A percentile compares a stretch with the other conserved stretches of the same genome.
Evolutionary conservation across 2,797 vertebrate species (phyloP).

Genomic region (Odontamblyopus rebecca): DNA sequence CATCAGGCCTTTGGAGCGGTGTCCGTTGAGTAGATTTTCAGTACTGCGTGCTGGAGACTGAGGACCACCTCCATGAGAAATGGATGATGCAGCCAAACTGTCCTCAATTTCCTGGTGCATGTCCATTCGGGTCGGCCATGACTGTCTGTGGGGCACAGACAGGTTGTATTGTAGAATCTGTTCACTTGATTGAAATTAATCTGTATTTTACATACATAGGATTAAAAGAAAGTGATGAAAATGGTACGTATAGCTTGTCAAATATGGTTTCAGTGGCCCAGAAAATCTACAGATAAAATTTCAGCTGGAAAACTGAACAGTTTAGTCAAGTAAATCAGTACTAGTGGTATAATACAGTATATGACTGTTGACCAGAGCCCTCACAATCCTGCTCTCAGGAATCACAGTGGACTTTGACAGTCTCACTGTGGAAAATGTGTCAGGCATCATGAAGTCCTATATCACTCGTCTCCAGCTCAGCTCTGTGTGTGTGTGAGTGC

Average conservation of each 20-base stretch:
- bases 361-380: background rate
- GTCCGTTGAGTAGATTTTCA: conserved; percentile 90
- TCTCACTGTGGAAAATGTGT: conserved; percentile 5
- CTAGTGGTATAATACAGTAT: background rate
- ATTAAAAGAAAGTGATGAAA: background rate
- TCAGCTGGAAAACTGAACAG: too few species aligned
- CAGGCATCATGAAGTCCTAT: conserved; percentile 7
- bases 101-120: conserved; percentile 97
- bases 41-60: conserved; percentile 88
- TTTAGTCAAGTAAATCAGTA: background rate
- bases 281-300: background rate
- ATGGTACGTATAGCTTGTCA: background rate
- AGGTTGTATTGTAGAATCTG: background rate
- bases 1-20: conserved; percentile 85
- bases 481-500: background rate
- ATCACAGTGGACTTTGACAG: background rate
- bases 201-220: background rate
- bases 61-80: conserved; percentile 87
- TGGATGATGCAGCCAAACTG: conserved; percentile 89
- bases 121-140: conserved; percentile 93
- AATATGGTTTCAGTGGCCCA: background rate
- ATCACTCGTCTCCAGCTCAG: conserved; percentile 7
- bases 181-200: background rate
- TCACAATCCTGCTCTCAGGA: background rate
- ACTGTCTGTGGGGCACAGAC: conserved; percentile 80